A percentile compares a stretch with the other conserved stretches of the same genome.
phyloP scores from a whole-genome alignment of 64 coral and sea anemone species.

The Montipora foliosa region DNA sequence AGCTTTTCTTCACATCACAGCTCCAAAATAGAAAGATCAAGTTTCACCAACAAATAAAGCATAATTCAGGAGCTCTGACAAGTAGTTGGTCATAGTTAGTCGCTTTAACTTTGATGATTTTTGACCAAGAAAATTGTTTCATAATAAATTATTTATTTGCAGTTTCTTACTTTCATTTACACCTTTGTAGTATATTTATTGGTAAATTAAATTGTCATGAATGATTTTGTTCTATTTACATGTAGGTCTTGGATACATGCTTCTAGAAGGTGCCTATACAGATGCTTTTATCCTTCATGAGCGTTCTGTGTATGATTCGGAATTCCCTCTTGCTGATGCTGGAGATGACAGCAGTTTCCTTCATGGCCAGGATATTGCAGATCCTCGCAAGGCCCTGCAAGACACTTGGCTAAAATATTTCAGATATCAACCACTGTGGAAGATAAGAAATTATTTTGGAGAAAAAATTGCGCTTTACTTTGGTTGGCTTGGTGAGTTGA shows the following conservation, averaged over 20 bases:
- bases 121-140: too few relatives aligned
- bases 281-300: slow-evolving; percentile 94
- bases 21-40: too few relatives aligned
- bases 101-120: too few relatives aligned
- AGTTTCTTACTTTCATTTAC: too few relatives aligned
- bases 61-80: too few relatives aligned
- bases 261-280: slow-evolving; percentile 88
- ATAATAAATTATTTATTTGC: too few relatives aligned
- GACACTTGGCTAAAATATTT: slow-evolving; percentile 88
- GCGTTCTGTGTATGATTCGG: slow-evolving; percentile 74
- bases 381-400: slow-evolving; percentile 81
- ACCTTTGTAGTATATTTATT: too few relatives aligned
- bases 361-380: slow-evolving; percentile 76
- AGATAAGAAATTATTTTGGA: slow-evolving; percentile 98
- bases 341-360: slow-evolving; percentile 63
- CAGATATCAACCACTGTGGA: slow-evolving; percentile 96
- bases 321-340: slow-evolving; percentile 58
- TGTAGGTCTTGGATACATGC: slow-evolving; percentile 87
- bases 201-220: too few relatives aligned
- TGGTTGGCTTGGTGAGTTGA: slow-evolving; percentile 89
- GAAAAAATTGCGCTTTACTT: slow-evolving; percentile 98
- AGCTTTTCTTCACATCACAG: too few relatives aligned
- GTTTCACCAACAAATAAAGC: too few relatives aligned
- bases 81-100: too few relatives aligned
- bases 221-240: background rate